Percentiles rank a stretch among this genome's conserved stretches.
These are phyloP conservation scores for Galerucella calmariensis DNA, from an alignment of 2,888 invertebrate genomes.

Conservation along the genomic window DNA sequence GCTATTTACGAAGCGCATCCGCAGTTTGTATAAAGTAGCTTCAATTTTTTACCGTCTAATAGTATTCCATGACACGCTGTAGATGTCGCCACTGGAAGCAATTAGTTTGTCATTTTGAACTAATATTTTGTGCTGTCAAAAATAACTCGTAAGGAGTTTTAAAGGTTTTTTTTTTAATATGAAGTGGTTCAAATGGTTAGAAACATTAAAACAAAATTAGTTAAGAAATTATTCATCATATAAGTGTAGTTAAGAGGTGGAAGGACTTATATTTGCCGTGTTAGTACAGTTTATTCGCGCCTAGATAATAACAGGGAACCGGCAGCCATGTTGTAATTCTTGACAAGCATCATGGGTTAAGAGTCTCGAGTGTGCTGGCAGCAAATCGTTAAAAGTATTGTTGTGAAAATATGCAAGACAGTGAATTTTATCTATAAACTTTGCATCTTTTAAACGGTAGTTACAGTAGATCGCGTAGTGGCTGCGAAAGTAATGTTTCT, in stretches of 20 bases:
- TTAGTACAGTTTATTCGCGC: slow-evolving; percentile 31
- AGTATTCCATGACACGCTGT: slow-evolving; percentile 8
- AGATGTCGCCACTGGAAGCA: slow-evolving; percentile 55
- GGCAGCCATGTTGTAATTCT: slow-evolving; percentile 67
- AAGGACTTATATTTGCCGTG: slow-evolving; percentile 6
- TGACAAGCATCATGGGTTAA: slow-evolving; percentile 66
- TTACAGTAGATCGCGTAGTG: slow-evolving; percentile 58
- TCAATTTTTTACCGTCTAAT: slow-evolving; percentile 19
- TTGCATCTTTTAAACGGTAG: slow-evolving; percentile 55
- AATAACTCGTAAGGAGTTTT: slow-evolving; percentile 61
- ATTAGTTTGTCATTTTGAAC: slow-evolving; percentile 59
- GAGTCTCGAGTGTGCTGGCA: slow-evolving; percentile 54
- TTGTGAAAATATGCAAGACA: slow-evolving; percentile 48
- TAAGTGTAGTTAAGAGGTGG: slow-evolving; percentile 8
- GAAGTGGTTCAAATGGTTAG: not conserved
- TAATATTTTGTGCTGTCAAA: slow-evolving; percentile 64
- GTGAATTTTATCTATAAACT: slow-evolving; percentile 51
- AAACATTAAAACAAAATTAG: not conserved
- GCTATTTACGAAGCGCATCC: slow-evolving; percentile 10
- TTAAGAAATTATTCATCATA: slow-evolving; percentile 5
- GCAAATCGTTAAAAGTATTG: slow-evolving; percentile 47
- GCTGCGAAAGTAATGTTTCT: slow-evolving; percentile 63
- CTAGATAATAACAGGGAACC: slow-evolving; percentile 64
- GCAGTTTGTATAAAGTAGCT: slow-evolving; percentile 7
- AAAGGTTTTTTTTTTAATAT: slow-evolving; percentile 15